Evolutionary conservation across 1,140 invertebrate genomes (phyloP).

Genomic region (Pogonomyrmex californicus): DNA sequence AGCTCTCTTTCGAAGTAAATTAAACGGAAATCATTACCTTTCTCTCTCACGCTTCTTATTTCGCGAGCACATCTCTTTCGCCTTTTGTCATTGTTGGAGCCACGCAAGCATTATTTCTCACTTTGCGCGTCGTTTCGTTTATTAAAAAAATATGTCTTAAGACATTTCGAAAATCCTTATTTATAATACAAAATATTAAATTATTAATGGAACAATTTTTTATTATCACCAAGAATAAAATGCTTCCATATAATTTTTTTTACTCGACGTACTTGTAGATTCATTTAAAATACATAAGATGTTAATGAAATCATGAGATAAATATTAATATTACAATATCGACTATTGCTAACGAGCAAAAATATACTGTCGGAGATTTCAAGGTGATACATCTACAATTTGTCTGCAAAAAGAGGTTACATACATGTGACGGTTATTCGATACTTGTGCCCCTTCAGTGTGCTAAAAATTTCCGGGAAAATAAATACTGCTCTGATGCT

Average conservation of each 20-base stretch:
- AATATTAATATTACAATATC: background rate
- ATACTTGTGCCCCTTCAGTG: constrained; percentile 31
- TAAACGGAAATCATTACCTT: constrained; percentile 69
- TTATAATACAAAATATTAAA: background rate
- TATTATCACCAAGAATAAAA: constrained; percentile 1
- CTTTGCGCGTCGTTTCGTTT: constrained; percentile 21
- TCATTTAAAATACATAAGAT: constrained; percentile 13
- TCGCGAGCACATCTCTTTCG: constrained; percentile 1
- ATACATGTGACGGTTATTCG: constrained; percentile 41
- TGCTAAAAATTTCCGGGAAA: constrained; percentile 61
- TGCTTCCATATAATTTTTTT: background rate
- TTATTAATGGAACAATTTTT: constrained; percentile 12
- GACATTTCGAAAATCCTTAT: background rate
- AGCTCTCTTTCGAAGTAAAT: constrained; percentile 72
- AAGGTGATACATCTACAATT: constrained; percentile 49
- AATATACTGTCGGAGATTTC: constrained; percentile 8
- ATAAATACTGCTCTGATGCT: constrained; percentile 46
- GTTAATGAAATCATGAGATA: background rate
- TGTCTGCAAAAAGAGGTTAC: constrained; percentile 24
- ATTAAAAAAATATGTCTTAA: background rate
- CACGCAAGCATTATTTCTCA: background rate
- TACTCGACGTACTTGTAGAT: background rate
- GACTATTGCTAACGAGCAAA: constrained; percentile 26
- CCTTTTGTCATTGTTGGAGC: background rate
- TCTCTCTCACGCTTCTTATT: constrained; percentile 28